Evolutionary conservation across 2,797 vertebrate genomes (phyloP), one percentile per base, ranked within the genome.

Genomic region (Myotis planiceps): DNA sequence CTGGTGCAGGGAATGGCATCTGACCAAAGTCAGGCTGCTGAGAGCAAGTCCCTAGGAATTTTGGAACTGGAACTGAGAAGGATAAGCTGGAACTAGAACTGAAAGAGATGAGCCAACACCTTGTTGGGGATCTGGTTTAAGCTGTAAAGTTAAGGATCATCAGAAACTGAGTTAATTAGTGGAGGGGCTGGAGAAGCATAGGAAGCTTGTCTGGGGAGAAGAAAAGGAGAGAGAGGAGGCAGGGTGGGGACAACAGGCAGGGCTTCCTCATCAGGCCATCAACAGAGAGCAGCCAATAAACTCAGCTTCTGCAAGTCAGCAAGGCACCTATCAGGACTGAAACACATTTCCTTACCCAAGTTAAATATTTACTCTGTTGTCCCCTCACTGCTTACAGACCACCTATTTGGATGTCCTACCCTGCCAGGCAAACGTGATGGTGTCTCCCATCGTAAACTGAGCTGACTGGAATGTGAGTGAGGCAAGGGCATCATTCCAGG

Each of bases 41-140:
- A 88, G n/a, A 87, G 34, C 34, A 81, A 88, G 69, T 55, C 47
- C 78, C 42, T 63, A 29, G 71, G 47, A 78, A 88, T 55, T 78
- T 75, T 74, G 58, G 72, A 93, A 68, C 45, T 82, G 32, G 23
- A 93, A 65, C 65, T 51, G 32, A 89, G 55, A 85, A 42, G n/a
- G 27, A 55, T 74, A 81, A 81, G 6, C 68, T 42, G 6, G 45
- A 80, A 58, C 34, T 90, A 51, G 15, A 90, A 74, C 29, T 60
- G 55, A 83, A 89, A 95, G 9, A 66, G 34, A 86, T 32, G 49
- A 93, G 25, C 82, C 47, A 95, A 37, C 23, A 69, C 32, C 75
- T 85, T 66, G 27, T 69, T 85, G 53, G 34, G 29, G 34, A 65
- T 39, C 47, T 81, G 60, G 74, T 68, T 88, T 76, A 76, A 92